Evolutionary conservation across 2,888 invertebrate species (phyloP), one percentile per base, ranked within the genome.

Genomic region (Metellina segmentata): DNA sequence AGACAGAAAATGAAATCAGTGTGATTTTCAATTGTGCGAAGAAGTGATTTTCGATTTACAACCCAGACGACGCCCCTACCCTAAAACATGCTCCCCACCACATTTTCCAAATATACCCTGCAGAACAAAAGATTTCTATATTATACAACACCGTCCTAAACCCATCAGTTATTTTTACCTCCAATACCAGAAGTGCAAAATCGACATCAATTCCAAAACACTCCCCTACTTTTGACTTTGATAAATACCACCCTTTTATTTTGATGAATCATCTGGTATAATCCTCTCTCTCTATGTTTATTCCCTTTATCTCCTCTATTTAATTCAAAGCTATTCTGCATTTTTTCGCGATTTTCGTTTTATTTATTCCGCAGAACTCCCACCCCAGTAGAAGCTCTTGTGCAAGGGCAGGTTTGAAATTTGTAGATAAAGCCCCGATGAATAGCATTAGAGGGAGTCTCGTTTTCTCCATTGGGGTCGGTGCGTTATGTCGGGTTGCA

Each of bases 381-480:
- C 51, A 13, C 34, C 79, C 70, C 61, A 20, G 48, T 4, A 34
- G 34, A n/a, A 13, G 19, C 61, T 16, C 52, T 72, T 72, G 70
- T 78, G 70, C 7, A 69, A 34, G 49, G 19, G 79, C 72, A 53
- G 74, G 90, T 85, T 81, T 90, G 85, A 79, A 85, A 75, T 81
- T 90, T 90, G 9, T 61, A 90, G 90, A 90, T 90, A 90, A 90
- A 85, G 51, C 81, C 20, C 51, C 74, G 72, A 78, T 85, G 85
- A 74, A 90, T 85, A 72, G 74, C 49, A 86, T 90, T 85, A 85
- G 77, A 85, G 74, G 51, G 70, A 81, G 75, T 75, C 74, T 19
- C 77, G n/a, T 71, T 74, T 53, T 53, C n/a, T n/a, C n/a, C 52
- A 72, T 72, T 11, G 20, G 49, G 20, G n/a, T 61, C 51, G 11